Evolutionary conservation across 30 jellyfish, hydroid and myxozoan species (phyloP), one percentile per base, ranked within the genome.

Genomic region (Chrysaora quinquecirrha): DNA sequence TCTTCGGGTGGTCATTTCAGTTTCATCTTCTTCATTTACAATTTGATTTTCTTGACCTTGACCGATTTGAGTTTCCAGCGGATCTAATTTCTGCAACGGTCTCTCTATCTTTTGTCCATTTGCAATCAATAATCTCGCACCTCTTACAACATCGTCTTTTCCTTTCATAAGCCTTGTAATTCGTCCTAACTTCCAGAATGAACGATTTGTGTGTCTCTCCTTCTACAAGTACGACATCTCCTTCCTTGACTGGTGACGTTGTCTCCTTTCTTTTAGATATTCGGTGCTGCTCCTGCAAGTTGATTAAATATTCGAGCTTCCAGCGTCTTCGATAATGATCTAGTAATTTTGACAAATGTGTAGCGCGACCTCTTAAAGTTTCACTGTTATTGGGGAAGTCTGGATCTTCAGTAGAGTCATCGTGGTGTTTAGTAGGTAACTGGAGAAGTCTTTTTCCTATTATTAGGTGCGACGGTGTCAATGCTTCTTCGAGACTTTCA

Each of bases 401-500:
- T 60, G 72, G 33, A 25, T 25, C 72, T 60, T 60, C 29, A 48
- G 62, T 48, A 60, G 72, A 9, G n/a, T 60, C 29, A 4, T 60
- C 33, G 10, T 60, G 72, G n/a, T 20, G 72, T 25, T 9, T 60
- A 10, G 72, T 10, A 60, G 72, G 72, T 20, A 60, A 60, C 23
- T 60, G 72, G 9, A 43, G 58, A 16, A 43, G 58, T 43, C 58
- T 43, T 24, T 46, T 43, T 22, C 78, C 84, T 18, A 32, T 23
- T 24, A 71, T 31, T 10, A 71, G 54, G 34, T 71, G 84, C 21
- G 48, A 16, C 25, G 84, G 84, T 71, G 84, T 71, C 12, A 75
- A 11, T 30, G 85, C 21, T n/a, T 21, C 82, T 22, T 75, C 82
- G 10, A 18, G 11, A 22, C 24, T 35, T 20, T 58, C 71, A 11